These are phyloP conservation scores for Otolemur crassicaudatus DNA, from an alignment of 2,797 vertebrate species.

Conservation along the genomic window DNA sequence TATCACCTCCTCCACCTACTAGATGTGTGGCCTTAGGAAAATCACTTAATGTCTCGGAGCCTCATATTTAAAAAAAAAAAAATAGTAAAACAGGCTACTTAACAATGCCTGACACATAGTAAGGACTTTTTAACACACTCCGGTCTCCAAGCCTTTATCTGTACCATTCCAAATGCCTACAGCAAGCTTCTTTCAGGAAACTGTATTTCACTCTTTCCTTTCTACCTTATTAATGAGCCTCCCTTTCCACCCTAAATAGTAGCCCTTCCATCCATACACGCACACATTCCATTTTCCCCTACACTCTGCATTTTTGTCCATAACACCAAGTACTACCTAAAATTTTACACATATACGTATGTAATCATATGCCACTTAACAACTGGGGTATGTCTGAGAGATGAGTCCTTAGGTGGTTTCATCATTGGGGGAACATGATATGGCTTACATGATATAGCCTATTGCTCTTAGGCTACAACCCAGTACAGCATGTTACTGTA, in stretches of 20 bases:
- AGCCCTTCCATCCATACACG: background rate
- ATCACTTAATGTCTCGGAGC: constrained; percentile 1
- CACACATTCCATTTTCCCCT: background rate
- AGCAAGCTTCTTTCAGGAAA: background rate
- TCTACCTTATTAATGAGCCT: background rate
- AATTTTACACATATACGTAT: background rate
- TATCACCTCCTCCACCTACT: background rate
- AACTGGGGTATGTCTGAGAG: background rate
- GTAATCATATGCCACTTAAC: background rate
- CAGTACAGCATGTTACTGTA: background rate
- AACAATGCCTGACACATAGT: background rate
- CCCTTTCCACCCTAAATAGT: background rate
- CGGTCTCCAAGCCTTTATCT: background rate
- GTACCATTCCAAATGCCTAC: background rate
- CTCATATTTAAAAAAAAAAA: background rate
- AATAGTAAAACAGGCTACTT: background rate
- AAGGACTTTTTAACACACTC: background rate
- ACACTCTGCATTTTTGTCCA: background rate
- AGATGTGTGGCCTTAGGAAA: background rate
- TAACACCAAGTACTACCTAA: background rate
- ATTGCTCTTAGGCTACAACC: background rate
- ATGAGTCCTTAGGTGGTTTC: background rate
- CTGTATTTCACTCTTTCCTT: background rate
- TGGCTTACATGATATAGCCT: background rate
- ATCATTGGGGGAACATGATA: background rate